These are phyloP conservation scores for Pachliopta kotzebuea DNA, from an alignment of 2,888 invertebrate genomes.

Conservation along the genomic window DNA sequence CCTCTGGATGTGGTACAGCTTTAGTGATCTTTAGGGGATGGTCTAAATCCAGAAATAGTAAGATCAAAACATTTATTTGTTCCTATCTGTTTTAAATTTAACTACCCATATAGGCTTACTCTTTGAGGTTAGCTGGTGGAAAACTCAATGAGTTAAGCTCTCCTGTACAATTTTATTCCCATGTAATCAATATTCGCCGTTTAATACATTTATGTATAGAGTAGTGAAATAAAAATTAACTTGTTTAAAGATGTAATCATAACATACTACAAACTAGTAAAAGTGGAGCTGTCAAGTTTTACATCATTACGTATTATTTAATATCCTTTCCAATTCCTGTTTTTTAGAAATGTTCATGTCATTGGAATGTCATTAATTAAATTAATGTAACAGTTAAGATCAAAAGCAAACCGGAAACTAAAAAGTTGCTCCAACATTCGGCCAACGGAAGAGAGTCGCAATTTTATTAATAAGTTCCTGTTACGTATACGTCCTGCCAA, in stretches of 20 bases:
- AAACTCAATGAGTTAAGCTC: too few relatives aligned
- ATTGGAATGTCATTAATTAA: slow-evolving; percentile 45
- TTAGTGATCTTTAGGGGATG: too few relatives aligned
- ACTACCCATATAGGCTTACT: too few relatives aligned
- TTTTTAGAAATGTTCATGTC: slow-evolving; percentile 17
- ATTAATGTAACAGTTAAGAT: slow-evolving; percentile 57
- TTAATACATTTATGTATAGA: too few relatives aligned
- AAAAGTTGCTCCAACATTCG: slow-evolving; percentile 55
- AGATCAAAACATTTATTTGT: too few relatives aligned
- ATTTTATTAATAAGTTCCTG: slow-evolving; percentile 78
- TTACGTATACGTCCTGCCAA: slow-evolving; percentile 69
- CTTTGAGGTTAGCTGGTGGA: too few relatives aligned
- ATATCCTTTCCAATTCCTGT: slow-evolving; percentile 5
- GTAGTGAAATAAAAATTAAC: too few relatives aligned
- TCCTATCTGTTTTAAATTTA: too few relatives aligned
- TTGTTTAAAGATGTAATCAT: not conserved
- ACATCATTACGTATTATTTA: slow-evolving; percentile 4
- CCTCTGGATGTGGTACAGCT: too few relatives aligned
- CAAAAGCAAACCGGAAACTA: slow-evolving; percentile 66
- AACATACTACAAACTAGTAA: not conserved
- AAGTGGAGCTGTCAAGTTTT: slow-evolving; percentile 1
- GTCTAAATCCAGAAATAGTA: too few relatives aligned
- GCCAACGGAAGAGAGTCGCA: slow-evolving; percentile 67
- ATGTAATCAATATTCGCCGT: too few relatives aligned
- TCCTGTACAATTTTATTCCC: too few relatives aligned